Evolutionary conservation across 2,888 invertebrate species (phyloP).

Genomic region (Tenthredo distinguenda): DNA sequence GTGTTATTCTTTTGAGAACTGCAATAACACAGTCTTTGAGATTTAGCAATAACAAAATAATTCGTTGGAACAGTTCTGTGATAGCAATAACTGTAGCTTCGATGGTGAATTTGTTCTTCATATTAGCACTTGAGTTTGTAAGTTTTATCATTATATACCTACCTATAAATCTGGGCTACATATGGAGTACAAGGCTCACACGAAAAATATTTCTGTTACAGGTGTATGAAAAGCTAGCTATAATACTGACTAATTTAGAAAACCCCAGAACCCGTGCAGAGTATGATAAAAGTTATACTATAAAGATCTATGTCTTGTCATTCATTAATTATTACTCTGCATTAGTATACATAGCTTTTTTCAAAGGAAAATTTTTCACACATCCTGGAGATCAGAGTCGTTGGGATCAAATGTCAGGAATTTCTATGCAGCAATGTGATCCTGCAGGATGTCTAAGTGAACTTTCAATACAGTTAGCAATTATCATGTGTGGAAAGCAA

Average conservation of each 20-base stretch:
- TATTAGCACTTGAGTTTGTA: conserved; percentile 31
- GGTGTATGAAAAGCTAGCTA: conserved; percentile 69
- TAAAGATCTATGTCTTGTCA: conserved; percentile 73
- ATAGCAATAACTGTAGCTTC: conserved; percentile 38
- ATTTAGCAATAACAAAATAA: conserved; percentile 24
- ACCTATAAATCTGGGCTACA: neutral
- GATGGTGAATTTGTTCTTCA: conserved; percentile 28
- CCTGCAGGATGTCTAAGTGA: conserved; percentile 81
- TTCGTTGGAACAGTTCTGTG: conserved; percentile 45
- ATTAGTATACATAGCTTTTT: conserved; percentile 74
- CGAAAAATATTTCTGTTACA: conserved; percentile 60
- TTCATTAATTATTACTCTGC: conserved; percentile 75
- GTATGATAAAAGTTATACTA: conserved; percentile 73
- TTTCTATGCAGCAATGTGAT: conserved; percentile 77
- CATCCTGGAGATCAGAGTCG: conserved; percentile 76
- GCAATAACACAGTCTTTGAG: conserved; percentile 28
- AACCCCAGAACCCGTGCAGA: conserved; percentile 74
- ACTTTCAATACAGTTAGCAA: conserved; percentile 80
- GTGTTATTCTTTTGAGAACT: conserved; percentile 36
- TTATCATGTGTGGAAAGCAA: conserved; percentile 82
- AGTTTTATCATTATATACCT: neutral
- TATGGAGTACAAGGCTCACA: neutral
- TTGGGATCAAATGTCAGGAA: conserved; percentile 62
- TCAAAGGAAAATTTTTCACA: conserved; percentile 78
- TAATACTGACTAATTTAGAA: conserved; percentile 72